A percentile compares a stretch with the other conserved stretches of the same genome.
Conservation (phyloP, 1,140 invertebrate species). For the Drosophila arizonae region DNA sequence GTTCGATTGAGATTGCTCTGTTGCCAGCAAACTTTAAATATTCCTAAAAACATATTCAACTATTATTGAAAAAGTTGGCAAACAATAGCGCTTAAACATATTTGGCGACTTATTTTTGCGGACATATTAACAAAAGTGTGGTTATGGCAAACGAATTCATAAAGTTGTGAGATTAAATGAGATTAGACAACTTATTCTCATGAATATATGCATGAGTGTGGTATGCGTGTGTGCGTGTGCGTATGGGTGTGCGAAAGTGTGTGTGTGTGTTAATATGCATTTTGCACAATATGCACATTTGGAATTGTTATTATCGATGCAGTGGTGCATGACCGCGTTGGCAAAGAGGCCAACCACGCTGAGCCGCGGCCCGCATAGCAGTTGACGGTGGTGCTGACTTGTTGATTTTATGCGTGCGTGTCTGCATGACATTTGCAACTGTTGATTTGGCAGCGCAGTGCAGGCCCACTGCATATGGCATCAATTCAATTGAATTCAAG, state of each 20-base stretch:
- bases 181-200: constrained; percentile 12
- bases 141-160: constrained; percentile 16
- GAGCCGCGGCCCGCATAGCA: constrained; percentile 23
- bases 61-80: background rate
- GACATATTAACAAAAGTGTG: constrained; percentile 7
- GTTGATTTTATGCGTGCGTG: constrained; percentile 42
- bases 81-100: background rate
- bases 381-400: constrained; percentile 34
- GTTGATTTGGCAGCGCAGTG: constrained; percentile 39
- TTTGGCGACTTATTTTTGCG: background rate
- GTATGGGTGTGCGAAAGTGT: background rate
- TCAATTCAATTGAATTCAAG: constrained; percentile 42
- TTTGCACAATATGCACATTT: constrained; percentile 40
- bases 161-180: constrained; percentile 8
- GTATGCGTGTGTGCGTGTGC: background rate
- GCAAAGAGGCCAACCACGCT: constrained; percentile 23
- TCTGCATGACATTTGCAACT: constrained; percentile 45
- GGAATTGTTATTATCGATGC: constrained; percentile 50
- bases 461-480: constrained; percentile 31
- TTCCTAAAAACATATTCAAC: background rate
- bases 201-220: constrained; percentile 1
- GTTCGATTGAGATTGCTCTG: background rate
- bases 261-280: constrained; percentile 9
- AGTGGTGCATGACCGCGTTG: constrained; percentile 31
- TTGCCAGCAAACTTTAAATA: background rate